A percentile compares a stretch with the other conserved stretches of the same genome.
Evolutionary conservation across 92 coral and sea anemone species (phyloP).

Genomic region (Phenganax subtilis): DNA sequence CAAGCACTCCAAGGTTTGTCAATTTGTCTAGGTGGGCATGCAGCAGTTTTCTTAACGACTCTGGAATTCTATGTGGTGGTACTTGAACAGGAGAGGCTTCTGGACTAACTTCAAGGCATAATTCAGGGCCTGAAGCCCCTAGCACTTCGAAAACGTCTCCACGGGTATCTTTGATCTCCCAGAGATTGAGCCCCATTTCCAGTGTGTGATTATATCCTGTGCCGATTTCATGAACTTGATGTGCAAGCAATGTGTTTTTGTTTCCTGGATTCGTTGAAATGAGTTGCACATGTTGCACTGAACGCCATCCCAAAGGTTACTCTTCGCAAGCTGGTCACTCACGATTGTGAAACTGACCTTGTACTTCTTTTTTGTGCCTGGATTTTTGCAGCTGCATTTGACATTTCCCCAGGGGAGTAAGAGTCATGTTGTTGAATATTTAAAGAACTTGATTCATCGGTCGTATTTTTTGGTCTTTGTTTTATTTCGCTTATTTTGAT

Average conservation of each 20-base stretch:
- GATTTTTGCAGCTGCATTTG: not conserved
- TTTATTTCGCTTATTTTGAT: constrained; percentile 5
- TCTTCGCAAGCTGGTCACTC: not conserved
- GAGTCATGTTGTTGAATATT: not conserved
- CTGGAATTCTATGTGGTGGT: constrained; percentile 23
- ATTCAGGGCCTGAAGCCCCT: constrained; percentile 17
- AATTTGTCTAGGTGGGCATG: constrained; percentile 34
- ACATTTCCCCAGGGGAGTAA: not conserved
- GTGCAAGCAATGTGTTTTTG: not conserved
- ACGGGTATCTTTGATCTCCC: not conserved
- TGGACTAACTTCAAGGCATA: constrained; percentile 36
- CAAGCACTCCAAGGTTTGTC: constrained; percentile 17
- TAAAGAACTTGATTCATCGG: not conserved
- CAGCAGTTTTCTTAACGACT: constrained; percentile 32
- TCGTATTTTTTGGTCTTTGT: not conserved
- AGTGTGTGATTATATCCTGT: not conserved
- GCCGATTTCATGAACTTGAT: not conserved
- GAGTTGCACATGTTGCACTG: not conserved
- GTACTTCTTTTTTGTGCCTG: not conserved
- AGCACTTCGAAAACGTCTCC: not conserved
- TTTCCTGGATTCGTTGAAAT: not conserved
- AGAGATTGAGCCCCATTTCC: not conserved
- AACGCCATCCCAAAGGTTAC: not conserved
- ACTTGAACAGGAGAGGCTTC: constrained; percentile 39
- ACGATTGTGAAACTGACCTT: constrained; percentile 1